These are phyloP conservation scores for Aphidoletes aphidimyza DNA, from an alignment of 2,888 invertebrate genomes.

Conservation along the genomic window DNA sequence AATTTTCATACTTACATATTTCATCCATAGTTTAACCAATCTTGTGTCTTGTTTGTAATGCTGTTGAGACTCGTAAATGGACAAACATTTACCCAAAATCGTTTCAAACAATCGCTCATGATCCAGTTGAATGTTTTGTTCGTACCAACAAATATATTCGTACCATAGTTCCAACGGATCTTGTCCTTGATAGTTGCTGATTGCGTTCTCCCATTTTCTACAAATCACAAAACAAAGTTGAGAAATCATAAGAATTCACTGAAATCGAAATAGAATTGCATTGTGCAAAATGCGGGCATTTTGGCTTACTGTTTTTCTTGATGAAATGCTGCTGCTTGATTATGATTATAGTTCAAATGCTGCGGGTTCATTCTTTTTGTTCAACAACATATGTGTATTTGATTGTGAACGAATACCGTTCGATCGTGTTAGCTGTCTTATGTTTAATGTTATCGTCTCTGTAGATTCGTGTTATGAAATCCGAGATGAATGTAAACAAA, in stretches of 20 bases:
- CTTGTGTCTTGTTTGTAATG: conserved; percentile 88
- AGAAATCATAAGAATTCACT: too few species aligned
- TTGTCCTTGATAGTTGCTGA: conserved; percentile 83
- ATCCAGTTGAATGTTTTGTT: conserved; percentile 78
- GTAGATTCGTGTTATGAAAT: too few species aligned
- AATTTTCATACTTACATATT: conserved; percentile 78
- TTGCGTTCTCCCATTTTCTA: conserved; percentile 85
- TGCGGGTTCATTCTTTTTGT: conserved; percentile 52
- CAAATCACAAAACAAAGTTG: not conserved
- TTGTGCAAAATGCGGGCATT: not conserved
- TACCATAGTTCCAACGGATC: conserved; percentile 93
- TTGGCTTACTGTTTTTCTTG: conserved; percentile 54
- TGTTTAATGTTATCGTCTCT: not conserved
- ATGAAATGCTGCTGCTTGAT: not conserved
- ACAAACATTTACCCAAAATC: conserved; percentile 85
- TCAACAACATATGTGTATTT: conserved; percentile 29
- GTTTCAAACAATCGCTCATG: conserved; percentile 93
- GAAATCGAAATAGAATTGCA: not conserved
- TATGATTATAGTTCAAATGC: conserved; percentile 21
- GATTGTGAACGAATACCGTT: not conserved
- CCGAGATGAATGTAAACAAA: not conserved
- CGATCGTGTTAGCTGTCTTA: not conserved
- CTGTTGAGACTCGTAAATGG: conserved; percentile 81
- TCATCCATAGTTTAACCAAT: conserved; percentile 89
- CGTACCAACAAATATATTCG: conserved; percentile 91